phyloP scores from a whole-genome alignment of 2,797 vertebrate species.

The Oreonectes daqikongensis region DNA sequence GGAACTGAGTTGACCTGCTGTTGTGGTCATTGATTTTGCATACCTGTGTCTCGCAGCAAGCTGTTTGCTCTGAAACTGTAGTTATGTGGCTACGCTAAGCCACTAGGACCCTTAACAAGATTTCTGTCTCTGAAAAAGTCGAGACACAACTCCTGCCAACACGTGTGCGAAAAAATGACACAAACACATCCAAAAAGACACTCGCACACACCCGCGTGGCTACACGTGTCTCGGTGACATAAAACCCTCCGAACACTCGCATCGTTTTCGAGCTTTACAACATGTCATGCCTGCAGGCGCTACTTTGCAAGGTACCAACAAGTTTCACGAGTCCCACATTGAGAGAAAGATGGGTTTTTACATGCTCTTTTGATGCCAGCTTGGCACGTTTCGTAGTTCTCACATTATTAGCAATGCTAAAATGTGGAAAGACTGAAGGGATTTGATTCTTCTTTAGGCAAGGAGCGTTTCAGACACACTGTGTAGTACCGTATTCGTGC shows the following conservation, averaged over 20 bases:
- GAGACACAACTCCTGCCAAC: slow-evolving; percentile 55
- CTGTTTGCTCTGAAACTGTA: slow-evolving; percentile 73
- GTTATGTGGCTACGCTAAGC: slow-evolving; percentile 62
- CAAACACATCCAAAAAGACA: slow-evolving; percentile 20
- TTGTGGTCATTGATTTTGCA: slow-evolving; percentile 70
- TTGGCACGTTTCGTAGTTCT: neutral
- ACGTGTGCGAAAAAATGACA: neutral
- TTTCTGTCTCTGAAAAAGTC: slow-evolving; percentile 67
- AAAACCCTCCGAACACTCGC: slow-evolving; percentile 21
- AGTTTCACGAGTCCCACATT: neutral
- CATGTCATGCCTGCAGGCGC: slow-evolving; percentile 36
- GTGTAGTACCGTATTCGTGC: neutral
- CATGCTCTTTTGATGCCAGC: neutral
- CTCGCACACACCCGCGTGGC: neutral
- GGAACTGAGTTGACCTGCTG: slow-evolving; percentile 60
- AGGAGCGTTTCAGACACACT: neutral
- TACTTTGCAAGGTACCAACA: slow-evolving; percentile 22
- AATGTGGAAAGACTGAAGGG: neutral
- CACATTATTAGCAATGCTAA: neutral
- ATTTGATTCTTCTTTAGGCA: slow-evolving; percentile 1
- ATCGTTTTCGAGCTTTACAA: slow-evolving; percentile 27
- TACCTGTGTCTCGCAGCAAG: slow-evolving; percentile 71
- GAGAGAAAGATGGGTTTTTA: neutral
- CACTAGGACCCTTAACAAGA: slow-evolving; percentile 68
- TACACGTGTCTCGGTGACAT: slow-evolving; percentile 1